Conservation (phyloP, 2,797 vertebrate genomes). For the Enteromius thamalakanensis region DNA sequence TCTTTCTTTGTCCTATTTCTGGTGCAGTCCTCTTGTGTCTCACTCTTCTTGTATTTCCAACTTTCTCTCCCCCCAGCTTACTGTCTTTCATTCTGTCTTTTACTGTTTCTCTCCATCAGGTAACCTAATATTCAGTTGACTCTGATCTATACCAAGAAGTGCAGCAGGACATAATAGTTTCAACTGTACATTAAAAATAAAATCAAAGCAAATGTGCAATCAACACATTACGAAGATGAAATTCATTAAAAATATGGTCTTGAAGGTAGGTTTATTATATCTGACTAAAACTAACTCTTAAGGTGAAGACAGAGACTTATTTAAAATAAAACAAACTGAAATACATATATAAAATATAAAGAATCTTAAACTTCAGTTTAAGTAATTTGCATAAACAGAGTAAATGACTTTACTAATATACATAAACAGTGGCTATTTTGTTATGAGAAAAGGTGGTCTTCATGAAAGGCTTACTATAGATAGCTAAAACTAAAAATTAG, state of each 20-base stretch:
- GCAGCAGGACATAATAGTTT: background rate
- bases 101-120: constrained; percentile 31
- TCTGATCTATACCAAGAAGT: constrained; percentile 36
- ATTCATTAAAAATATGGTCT: background rate
- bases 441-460: too few species aligned
- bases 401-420: too few species aligned
- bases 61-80: constrained; percentile 31
- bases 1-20: constrained; percentile 39
- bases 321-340: background rate
- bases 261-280: background rate
- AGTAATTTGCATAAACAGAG: too few species aligned
- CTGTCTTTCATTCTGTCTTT: constrained; percentile 35
- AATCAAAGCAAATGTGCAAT: background rate
- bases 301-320: background rate
- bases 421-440: background rate
- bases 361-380: background rate
- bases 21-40: constrained; percentile 14
- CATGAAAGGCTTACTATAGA: too few species aligned
- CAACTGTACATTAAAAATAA: background rate
- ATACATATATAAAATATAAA: background rate
- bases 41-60: constrained; percentile 28
- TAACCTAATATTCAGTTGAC: constrained; percentile 48
- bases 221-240: background rate
- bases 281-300: background rate
- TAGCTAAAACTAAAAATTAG: background rate